phyloP scores from a whole-genome alignment of 2,888 invertebrate genomes.

The Cephus pulcher region DNA sequence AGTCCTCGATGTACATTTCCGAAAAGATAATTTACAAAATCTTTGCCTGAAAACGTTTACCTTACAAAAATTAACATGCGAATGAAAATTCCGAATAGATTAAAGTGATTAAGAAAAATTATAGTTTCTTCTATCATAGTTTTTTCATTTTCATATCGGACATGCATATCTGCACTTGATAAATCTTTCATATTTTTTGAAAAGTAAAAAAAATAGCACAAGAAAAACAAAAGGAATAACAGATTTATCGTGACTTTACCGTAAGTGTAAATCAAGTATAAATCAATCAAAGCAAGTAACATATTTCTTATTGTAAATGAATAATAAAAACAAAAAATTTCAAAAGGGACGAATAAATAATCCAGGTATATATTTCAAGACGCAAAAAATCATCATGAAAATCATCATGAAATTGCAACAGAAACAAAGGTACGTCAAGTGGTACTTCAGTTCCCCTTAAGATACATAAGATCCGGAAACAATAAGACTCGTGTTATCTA shows the following conservation, averaged over 20 bases:
- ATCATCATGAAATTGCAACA: neutral
- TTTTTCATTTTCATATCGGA: no score
- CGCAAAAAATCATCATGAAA: neutral
- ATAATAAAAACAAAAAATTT: neutral
- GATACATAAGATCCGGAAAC: neutral
- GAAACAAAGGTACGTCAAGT: neutral
- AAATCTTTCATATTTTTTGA: no score
- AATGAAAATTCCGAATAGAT: no score
- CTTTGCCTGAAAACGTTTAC: no score
- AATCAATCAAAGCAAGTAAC: neutral
- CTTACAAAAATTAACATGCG: no score
- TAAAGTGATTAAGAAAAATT: no score
- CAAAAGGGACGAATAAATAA: neutral
- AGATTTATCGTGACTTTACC: neutral
- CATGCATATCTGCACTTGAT: no score
- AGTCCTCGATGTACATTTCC: no score
- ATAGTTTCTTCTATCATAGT: neutral
- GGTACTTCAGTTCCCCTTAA: neutral
- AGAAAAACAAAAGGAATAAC: neutral
- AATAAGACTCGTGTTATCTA: neutral
- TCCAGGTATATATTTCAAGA: neutral
- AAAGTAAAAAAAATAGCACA: neutral
- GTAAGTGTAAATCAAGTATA: neutral
- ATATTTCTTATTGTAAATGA: neutral
- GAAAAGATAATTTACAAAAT: no score